Evolutionary conservation across 2,888 invertebrate genomes (phyloP), one percentile per base, ranked within the genome.

Genomic region (Drosophila glabriapex): DNA sequence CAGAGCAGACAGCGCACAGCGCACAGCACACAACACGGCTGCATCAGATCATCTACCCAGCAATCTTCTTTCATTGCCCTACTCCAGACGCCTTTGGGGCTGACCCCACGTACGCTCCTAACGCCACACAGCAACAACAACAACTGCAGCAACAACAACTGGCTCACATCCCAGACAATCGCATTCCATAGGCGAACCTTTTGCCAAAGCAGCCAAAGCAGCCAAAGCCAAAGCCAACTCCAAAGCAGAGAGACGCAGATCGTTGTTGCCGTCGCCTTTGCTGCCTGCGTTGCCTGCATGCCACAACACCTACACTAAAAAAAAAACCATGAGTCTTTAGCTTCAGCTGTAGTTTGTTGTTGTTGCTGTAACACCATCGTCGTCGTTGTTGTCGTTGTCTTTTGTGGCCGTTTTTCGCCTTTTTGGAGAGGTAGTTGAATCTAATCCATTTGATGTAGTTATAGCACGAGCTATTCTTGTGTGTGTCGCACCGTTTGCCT

Each of bases 391-490:
- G 82, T 41, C 61, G 80, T 73, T 67, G 83, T 84, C 85, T 87
- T 82, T 87, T 85, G 77, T 85, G 82, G 85, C 82, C 82, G 74
- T 89, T 85, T 89, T 85, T 89, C 88, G 85, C 85, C 85, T 85
- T 85, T 85, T 85, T 82, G 73, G 90, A 88, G 86, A 85, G 89
- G 89, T 89, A 90, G 88, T 91, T 83, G 89, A 89, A 88, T 85
- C 85, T 90, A 91, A 91, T 91, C 90, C 91, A 89, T 91, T 90
- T 89, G 91, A 88, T 85, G 91, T 91, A 88, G 91, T 87, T 86
- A 90, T 87, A 92, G 92, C 92, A 92, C 92, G 92, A 92, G 92
- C 92, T 92, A 92, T 83, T 91, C 91, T 90, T 89, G 82, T 85
- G 75, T 89, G 78, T 86, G 79, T 79, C 79, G 81, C 78, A 81